Percentiles rank a stretch among this genome's conserved stretches.
Evolutionary conservation across 2,113 vertebrate genomes (phyloP).

Genomic region (Chunga burmeisteri): DNA sequence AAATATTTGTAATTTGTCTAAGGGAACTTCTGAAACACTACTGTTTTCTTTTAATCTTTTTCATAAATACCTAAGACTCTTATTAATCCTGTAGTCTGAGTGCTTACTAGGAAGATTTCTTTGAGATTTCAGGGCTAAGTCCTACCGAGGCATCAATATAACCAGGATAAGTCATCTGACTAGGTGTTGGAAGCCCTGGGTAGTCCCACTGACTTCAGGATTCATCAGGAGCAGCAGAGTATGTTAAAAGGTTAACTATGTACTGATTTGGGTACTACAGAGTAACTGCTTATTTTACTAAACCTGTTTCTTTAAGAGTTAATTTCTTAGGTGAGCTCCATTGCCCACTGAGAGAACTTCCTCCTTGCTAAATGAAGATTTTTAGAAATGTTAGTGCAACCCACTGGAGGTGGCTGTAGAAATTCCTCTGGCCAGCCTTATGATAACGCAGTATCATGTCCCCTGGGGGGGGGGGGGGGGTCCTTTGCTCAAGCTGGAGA

Average conservation of each 20-base stretch:
- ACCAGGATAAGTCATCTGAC: not conserved
- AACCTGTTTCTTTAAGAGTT: not conserved
- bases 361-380: not conserved
- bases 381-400: not conserved
- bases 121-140: not conserved
- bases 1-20: not conserved
- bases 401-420: not conserved
- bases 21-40: not conserved
- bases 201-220: not conserved
- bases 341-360: not conserved
- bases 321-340: not conserved
- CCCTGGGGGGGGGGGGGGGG: too few relatives aligned
- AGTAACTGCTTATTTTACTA: not conserved
- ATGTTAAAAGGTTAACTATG: not conserved
- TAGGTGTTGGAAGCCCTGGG: not conserved
- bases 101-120: not conserved
- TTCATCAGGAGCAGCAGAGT: not conserved
- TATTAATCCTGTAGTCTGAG: not conserved
- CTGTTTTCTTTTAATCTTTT: not conserved
- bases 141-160: not conserved
- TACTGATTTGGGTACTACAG: not conserved
- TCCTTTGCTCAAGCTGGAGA: not conserved
- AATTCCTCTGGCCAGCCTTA: not conserved
- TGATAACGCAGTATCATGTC: not conserved
- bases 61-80: not conserved